Evolutionary conservation across 2,888 invertebrate genomes (phyloP).

Genomic region (Sinotaia quadrata): DNA sequence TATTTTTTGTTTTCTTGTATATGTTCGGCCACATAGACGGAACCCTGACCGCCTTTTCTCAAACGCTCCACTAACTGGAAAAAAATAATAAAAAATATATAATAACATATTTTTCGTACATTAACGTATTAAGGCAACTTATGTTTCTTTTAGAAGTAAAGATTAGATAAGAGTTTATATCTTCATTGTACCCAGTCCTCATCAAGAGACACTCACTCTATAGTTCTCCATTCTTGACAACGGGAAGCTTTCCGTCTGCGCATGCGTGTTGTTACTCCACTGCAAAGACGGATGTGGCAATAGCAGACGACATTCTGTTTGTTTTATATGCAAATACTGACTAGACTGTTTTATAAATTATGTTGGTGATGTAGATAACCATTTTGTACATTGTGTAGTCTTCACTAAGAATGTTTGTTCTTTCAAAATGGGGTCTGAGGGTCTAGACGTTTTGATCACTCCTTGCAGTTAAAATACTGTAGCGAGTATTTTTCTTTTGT

Average conservation of each 20-base stretch:
- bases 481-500: no score
- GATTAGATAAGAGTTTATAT: not conserved
- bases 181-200: no score
- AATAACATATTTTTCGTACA: no score
- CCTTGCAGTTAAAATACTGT: no score
- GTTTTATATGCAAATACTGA: no score
- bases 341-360: no score
- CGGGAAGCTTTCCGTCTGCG: slow-evolving; percentile 55
- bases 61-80: slow-evolving; percentile 62
- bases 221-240: slow-evolving; percentile 65
- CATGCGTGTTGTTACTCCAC: slow-evolving; percentile 44
- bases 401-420: no score
- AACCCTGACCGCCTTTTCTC: slow-evolving; percentile 65
- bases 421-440: no score
- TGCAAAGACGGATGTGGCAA: not conserved
- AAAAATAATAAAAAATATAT: slow-evolving; percentile 22
- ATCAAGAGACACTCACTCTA: slow-evolving; percentile 40
- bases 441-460: no score
- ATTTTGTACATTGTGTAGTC: no score
- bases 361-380: no score
- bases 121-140: no score
- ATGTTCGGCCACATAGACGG: slow-evolving; percentile 59
- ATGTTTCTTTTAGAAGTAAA: not conserved
- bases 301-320: not conserved
- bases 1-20: slow-evolving; percentile 52